Conservation (phyloP, 2,797 vertebrate genomes). For the Hydrolagus colliei region DNA sequence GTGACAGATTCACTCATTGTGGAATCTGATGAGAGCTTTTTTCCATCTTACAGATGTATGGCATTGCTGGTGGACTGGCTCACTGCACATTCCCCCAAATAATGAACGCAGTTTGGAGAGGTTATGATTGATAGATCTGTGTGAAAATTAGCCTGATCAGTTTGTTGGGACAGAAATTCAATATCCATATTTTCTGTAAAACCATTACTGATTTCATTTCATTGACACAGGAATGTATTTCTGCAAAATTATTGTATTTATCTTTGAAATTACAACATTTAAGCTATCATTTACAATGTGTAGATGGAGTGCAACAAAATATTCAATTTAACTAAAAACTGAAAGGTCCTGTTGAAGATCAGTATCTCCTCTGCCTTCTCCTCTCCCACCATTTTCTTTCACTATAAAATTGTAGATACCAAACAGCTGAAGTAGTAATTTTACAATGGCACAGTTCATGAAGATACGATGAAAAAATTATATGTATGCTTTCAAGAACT, state of each 20-base stretch:
- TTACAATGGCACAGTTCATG: no score
- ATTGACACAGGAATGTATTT: not conserved
- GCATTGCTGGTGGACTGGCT: not conserved
- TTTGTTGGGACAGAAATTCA: not conserved
- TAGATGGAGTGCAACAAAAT: not conserved
- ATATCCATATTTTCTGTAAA: not conserved
- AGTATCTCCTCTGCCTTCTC: not conserved
- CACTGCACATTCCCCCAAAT: not conserved
- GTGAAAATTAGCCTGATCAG: not conserved
- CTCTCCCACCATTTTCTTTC: no score
- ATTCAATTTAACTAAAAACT: not conserved
- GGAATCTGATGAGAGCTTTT: not conserved
- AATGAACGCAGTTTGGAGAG: not conserved
- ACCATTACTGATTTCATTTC: not conserved
- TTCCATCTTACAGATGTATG: not conserved
- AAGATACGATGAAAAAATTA: no score
- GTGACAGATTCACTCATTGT: not conserved
- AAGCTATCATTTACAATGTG: not conserved
- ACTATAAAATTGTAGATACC: no score
- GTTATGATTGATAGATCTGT: not conserved
- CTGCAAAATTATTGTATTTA: not conserved
- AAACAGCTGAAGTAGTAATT: no score
- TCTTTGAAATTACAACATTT: not conserved
- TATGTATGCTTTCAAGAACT: no score
- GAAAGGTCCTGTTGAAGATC: not conserved